These are phyloP conservation scores for Chrysomela aeneicollis DNA, from an alignment of 2,888 invertebrate species.

Conservation along the genomic window DNA sequence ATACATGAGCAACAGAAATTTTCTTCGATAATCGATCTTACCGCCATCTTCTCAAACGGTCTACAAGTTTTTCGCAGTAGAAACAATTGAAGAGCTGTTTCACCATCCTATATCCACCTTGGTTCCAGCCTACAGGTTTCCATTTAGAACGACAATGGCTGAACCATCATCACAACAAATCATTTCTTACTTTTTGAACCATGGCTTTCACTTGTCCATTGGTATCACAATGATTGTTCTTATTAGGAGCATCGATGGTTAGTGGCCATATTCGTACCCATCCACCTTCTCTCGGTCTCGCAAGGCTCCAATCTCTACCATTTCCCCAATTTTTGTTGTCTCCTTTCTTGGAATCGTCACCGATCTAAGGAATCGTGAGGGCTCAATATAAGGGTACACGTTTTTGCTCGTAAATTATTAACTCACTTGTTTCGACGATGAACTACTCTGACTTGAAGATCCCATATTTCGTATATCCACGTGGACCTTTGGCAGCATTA, in stretches of 20 bases:
- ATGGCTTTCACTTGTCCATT: conserved; percentile 50
- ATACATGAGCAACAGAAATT: no score
- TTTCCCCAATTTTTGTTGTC: conserved; percentile 72
- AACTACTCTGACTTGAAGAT: conserved; percentile 39
- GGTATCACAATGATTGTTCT: conserved; percentile 33
- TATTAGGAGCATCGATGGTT: conserved; percentile 42
- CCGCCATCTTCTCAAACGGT: no score
- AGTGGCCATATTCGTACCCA: conserved; percentile 82
- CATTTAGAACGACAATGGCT: no score
- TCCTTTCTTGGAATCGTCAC: conserved; percentile 58
- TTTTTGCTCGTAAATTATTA: no score
- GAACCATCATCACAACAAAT: no score
- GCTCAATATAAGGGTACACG: no score
- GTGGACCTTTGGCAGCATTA: conserved; percentile 50
- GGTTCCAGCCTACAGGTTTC: no score
- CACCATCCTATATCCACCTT: no score
- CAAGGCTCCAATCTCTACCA: conserved; percentile 73
- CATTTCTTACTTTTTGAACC: conserved; percentile 51
- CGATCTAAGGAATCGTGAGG: conserved; percentile 48
- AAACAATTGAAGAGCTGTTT: no score
- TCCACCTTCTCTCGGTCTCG: conserved; percentile 72
- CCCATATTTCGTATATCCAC: conserved; percentile 37
- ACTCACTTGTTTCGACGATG: conserved; percentile 43
- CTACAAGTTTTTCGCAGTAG: no score
- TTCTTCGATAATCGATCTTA: no score